Conservation (phyloP, 2,797 vertebrate genomes). For the Lacerta viridis region DNA sequence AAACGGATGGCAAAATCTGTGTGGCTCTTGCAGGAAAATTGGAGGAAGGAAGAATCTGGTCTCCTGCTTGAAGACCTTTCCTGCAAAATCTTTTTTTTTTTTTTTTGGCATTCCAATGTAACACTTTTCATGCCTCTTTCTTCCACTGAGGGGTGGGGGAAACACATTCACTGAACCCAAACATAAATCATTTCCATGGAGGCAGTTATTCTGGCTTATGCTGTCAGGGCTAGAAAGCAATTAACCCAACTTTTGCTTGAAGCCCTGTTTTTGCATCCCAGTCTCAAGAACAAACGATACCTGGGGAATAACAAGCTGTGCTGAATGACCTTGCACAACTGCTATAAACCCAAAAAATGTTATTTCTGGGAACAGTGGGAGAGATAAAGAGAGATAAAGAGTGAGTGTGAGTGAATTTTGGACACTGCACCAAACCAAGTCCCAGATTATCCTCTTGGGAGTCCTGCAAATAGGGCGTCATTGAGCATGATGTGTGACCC, state of each 20-base stretch:
- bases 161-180: background rate
- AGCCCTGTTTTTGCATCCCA: background rate
- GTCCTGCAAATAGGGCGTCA: conserved; percentile 74
- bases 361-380: background rate
- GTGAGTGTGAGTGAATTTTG: conserved; percentile 64
- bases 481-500: conserved; percentile 87
- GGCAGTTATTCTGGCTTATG: background rate
- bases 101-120: background rate
- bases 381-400: conserved; percentile 47
- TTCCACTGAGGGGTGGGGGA: background rate
- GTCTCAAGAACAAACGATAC: rapidly evolving
- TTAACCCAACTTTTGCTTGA: conserved; percentile 24
- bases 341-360: background rate
- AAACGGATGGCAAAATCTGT: background rate
- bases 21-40: background rate
- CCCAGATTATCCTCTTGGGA: conserved; percentile 58
- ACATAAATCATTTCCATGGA: conserved; percentile 23
- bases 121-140: background rate
- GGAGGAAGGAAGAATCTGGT: no score
- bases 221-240: background rate
- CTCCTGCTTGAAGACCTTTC: background rate
- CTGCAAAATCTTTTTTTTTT: background rate
- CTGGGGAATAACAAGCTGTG: background rate
- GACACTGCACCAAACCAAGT: conserved; percentile 64
- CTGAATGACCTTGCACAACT: background rate